A percentile compares a stretch with the other conserved stretches of the same genome.
Evolutionary conservation across 2,888 invertebrate genomes (phyloP).

Genomic region (Drosophila eohydei): DNA sequence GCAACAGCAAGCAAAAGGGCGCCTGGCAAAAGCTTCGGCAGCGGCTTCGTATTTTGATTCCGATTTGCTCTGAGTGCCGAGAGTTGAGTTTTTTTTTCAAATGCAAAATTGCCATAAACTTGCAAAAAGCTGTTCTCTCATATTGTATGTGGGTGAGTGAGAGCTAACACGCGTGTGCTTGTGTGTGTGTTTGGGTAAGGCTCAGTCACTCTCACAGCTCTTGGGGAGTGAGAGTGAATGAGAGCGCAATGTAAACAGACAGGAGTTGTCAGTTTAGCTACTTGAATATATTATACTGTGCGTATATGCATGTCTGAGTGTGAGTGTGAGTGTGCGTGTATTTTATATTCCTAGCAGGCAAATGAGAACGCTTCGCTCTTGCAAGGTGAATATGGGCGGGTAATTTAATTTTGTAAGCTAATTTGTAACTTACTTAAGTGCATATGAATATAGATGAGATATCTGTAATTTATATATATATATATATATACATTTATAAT

Average conservation of each 20-base stretch:
- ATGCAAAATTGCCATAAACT: slow-evolving; percentile 74
- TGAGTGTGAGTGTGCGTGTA: slow-evolving; percentile 1
- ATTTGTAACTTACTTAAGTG: not conserved
- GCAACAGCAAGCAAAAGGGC: slow-evolving; percentile 37
- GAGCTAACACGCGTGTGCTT: slow-evolving; percentile 11
- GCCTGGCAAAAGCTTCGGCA: slow-evolving; percentile 61
- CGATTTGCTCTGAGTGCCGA: slow-evolving; percentile 48
- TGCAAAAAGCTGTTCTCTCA: slow-evolving; percentile 52
- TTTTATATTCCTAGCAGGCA: not conserved
- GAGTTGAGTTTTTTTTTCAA: slow-evolving; percentile 61
- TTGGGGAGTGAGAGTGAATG: slow-evolving; percentile 14
- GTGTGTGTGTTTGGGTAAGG: slow-evolving; percentile 10
- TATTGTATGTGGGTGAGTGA: slow-evolving; percentile 15
- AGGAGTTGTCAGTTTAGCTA: slow-evolving; percentile 19
- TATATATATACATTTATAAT: too few relatives aligned
- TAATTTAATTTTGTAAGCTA: not conserved
- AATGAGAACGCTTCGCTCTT: not conserved
- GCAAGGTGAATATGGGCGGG: not conserved
- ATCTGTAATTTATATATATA: not conserved
- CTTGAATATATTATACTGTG: slow-evolving; percentile 7
- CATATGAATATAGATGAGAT: not conserved
- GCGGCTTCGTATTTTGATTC: slow-evolving; percentile 60
- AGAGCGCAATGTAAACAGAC: slow-evolving; percentile 37
- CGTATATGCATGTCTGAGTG: not conserved
- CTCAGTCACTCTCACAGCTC: slow-evolving; percentile 14